Evolutionary conservation across 2,797 vertebrate genomes (phyloP).

Genomic region (Carapus acus): DNA sequence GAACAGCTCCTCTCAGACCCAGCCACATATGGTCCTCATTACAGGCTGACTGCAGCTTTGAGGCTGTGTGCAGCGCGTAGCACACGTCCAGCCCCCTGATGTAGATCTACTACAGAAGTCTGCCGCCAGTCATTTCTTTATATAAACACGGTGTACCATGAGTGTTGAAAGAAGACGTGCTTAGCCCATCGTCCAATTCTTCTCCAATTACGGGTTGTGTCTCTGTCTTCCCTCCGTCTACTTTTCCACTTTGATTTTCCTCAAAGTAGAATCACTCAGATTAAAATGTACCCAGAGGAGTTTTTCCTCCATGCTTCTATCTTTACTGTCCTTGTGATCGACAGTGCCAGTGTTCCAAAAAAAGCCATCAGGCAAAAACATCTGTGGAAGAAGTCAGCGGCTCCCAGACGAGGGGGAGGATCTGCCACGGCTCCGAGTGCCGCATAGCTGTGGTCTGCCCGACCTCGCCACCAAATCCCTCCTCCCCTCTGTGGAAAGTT

Average conservation of each 20-base stretch:
- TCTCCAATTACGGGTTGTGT: not conserved
- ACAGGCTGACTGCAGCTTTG: too few relatives aligned
- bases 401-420: constrained; percentile 63
- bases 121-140: too few relatives aligned
- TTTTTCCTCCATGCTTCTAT: constrained; percentile 19
- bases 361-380: constrained; percentile 53
- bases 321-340: constrained; percentile 30
- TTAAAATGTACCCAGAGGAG: not conserved
- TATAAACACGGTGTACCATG: not conserved
- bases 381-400: constrained; percentile 65
- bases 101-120: too few relatives aligned
- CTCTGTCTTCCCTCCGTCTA: not conserved
- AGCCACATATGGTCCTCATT: too few relatives aligned
- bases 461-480: constrained; percentile 36
- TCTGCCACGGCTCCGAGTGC: constrained; percentile 44
- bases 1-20: not conserved
- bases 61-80: too few relatives aligned
- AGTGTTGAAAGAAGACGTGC: not conserved
- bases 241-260: constrained; percentile 4
- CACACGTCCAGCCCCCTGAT: too few relatives aligned
- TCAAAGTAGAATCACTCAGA: not conserved
- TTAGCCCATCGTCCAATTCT: constrained; percentile 11
- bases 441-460: constrained; percentile 63
- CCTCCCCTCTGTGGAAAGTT: constrained; percentile 8
- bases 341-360: constrained; percentile 42